Evolutionary conservation across 1,140 invertebrate species (phyloP).

Genomic region (Pachypsylla venusta): DNA sequence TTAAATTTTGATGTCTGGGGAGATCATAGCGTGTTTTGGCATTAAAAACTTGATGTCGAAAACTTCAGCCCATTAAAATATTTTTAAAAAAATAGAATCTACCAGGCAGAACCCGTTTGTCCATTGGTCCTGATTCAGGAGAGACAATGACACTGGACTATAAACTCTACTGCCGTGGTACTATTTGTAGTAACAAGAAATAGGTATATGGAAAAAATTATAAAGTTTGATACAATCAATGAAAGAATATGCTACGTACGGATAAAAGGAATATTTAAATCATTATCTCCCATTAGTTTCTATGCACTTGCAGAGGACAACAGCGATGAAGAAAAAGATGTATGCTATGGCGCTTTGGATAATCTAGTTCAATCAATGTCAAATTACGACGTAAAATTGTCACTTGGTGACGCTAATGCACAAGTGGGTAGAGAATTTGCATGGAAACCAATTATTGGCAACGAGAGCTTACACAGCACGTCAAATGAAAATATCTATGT

Average conservation of each 20-base stretch:
- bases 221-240: background rate
- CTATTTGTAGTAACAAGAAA: too few relatives aligned
- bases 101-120: too few relatives aligned
- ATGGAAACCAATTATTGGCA: conserved; percentile 14
- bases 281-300: background rate
- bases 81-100: too few relatives aligned
- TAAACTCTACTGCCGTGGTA: too few relatives aligned
- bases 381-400: conserved; percentile 14
- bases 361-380: background rate
- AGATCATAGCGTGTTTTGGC: too few relatives aligned
- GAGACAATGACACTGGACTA: too few relatives aligned
- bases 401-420: conserved; percentile 16
- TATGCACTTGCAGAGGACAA: conserved; percentile 1
- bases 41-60: too few relatives aligned
- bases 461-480: conserved; percentile 13
- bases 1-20: too few relatives aligned
- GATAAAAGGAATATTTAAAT: background rate
- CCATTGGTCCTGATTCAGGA: too few relatives aligned
- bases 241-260: conserved; percentile 3
- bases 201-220: background rate
- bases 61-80: too few relatives aligned
- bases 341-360: conserved; percentile 15
- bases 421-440: conserved; percentile 13
- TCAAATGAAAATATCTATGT: conserved; percentile 22
- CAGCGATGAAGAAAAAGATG: conserved; percentile 12